Percentiles rank a stretch among this genome's conserved stretches.
Conservation (phyloP, 2,113 vertebrate genomes). For the Scopus umbretta region DNA sequence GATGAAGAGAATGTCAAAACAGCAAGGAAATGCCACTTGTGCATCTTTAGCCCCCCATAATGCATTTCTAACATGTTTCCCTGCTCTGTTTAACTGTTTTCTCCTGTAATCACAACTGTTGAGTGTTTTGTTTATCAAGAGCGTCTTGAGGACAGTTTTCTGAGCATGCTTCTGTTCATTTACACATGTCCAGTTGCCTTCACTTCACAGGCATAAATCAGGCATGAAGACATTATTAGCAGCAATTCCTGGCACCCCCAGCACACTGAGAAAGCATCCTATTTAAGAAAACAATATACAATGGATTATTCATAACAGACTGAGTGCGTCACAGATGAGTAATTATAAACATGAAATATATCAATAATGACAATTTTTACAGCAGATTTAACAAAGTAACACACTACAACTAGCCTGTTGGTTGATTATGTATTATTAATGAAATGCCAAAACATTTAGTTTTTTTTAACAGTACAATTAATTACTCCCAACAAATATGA, state of each 20-base stretch:
- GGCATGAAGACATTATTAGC: not conserved
- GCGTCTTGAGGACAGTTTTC: not conserved
- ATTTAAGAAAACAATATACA: conserved; percentile 41
- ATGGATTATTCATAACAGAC: conserved; percentile 45
- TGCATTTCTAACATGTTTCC: not conserved
- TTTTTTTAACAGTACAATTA: conserved; percentile 36
- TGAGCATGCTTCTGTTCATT: not conserved
- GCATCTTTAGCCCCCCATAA: not conserved
- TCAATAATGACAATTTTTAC: conserved; percentile 35
- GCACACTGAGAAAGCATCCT: not conserved
- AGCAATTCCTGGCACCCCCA: not conserved
- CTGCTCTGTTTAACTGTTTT: not conserved
- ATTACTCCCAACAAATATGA: conserved; percentile 28
- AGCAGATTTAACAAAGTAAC: conserved; percentile 32
- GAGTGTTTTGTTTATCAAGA: not conserved
- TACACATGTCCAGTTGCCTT: not conserved
- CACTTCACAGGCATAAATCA: not conserved
- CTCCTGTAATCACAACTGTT: not conserved
- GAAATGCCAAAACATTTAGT: conserved; percentile 34
- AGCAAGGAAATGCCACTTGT: not conserved
- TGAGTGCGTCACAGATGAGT: conserved; percentile 31
- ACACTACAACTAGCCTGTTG: not conserved
- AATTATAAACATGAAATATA: conserved; percentile 50
- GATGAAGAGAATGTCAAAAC: not conserved
- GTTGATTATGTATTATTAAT: conserved; percentile 18